phyloP scores from a whole-genome alignment of 92 coral and sea anemone species.

The Nematostella vectensis region DNA sequence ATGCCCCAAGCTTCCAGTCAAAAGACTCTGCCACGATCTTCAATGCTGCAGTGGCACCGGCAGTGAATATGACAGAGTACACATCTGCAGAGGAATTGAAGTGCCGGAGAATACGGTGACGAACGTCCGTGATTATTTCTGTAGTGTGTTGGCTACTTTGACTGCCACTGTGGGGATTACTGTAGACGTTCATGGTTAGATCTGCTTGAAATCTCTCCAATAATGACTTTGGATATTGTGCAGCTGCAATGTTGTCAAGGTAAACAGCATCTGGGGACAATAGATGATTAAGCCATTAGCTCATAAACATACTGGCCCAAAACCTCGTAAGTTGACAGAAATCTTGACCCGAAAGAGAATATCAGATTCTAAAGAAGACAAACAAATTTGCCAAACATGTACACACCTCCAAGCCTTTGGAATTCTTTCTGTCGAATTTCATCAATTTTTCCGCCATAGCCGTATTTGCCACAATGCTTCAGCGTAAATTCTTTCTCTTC shows the following conservation, averaged over 20 bases:
- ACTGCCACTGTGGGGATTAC: slow-evolving; percentile 91
- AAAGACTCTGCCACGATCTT: slow-evolving; percentile 75
- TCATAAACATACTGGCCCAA: too few relatives aligned
- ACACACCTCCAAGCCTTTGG: slow-evolving; percentile 63
- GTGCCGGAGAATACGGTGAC: slow-evolving; percentile 58
- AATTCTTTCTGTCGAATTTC: slow-evolving; percentile 64
- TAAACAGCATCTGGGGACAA: slow-evolving; percentile 69
- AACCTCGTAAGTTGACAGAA: too few relatives aligned
- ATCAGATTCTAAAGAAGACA: too few relatives aligned
- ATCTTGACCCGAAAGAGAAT: too few relatives aligned
- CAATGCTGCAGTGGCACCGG: slow-evolving; percentile 81
- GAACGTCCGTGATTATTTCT: slow-evolving; percentile 60
- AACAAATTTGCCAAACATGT: too few relatives aligned
- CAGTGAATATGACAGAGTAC: slow-evolving; percentile 78
- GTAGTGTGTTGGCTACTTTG: slow-evolving; percentile 73
- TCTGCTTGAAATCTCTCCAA: slow-evolving; percentile 45
- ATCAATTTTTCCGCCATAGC: slow-evolving; percentile 58
- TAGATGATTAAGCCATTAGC: slow-evolving; percentile 4
- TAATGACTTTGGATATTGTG: slow-evolving; percentile 76
- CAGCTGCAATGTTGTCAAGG: slow-evolving; percentile 81
- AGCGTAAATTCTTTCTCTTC: slow-evolving; percentile 40
- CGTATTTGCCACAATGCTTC: slow-evolving; percentile 32
- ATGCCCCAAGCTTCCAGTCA: slow-evolving; percentile 39
- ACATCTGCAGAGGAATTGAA: slow-evolving; percentile 72
- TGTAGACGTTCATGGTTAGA: slow-evolving; percentile 62